Evolutionary conservation across 2,113 vertebrate genomes (phyloP).

Genomic region (Pelusios castaneus): DNA sequence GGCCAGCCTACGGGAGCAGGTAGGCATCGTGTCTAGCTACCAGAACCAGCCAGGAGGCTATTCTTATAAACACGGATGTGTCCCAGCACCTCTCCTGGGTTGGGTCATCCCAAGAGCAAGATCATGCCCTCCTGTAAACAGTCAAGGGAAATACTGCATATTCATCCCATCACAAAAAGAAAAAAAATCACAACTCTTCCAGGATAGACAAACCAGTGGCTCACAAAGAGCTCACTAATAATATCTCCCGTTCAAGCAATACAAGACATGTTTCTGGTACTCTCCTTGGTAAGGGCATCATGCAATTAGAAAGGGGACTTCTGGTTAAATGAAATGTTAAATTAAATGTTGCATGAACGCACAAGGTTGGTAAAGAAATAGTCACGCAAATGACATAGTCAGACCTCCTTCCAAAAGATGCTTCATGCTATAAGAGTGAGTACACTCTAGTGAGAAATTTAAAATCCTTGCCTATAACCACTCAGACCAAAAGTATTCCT

Average conservation of each 20-base stretch:
- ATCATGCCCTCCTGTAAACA: neutral
- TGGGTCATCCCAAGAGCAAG: neutral
- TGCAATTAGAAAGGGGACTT: neutral
- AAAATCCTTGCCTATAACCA: neutral
- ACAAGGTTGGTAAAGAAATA: neutral
- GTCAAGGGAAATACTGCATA: neutral
- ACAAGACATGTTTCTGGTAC: neutral
- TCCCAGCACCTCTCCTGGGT: no score
- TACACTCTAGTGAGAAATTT: neutral
- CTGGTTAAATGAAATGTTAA: neutral
- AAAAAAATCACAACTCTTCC: neutral
- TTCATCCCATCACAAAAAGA: neutral
- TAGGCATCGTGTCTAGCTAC: neutral
- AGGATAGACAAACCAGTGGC: neutral
- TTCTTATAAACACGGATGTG: neutral
- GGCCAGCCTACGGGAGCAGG: neutral
- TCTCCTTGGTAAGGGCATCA: neutral
- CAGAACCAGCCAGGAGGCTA: neutral
- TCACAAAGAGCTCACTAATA: neutral
- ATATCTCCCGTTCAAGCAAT: neutral
- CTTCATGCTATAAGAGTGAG: neutral
- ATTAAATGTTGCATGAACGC: neutral
- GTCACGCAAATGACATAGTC: neutral
- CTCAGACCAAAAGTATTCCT: neutral
- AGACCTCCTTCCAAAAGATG: neutral